These are phyloP conservation scores for Malurus alboscapulatus DNA, from an alignment of 2,113 vertebrate species.

Conservation along the genomic window DNA sequence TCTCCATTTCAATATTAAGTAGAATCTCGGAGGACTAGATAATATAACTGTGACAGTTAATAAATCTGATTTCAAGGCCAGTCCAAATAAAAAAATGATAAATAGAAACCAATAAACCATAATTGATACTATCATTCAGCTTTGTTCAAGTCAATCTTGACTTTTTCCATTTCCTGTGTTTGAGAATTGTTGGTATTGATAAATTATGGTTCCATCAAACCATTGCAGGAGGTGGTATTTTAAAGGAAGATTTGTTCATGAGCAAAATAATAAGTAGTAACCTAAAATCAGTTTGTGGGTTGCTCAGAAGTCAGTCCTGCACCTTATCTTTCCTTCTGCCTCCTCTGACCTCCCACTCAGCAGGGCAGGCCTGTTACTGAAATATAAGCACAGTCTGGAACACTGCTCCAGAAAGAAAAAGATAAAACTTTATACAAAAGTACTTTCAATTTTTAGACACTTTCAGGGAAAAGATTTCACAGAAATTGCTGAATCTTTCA, in stretches of 20 bases:
- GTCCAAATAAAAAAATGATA: not conserved
- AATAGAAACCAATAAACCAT: not conserved
- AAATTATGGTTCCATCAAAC: not conserved
- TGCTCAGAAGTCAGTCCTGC: not conserved
- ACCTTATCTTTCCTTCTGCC: not conserved
- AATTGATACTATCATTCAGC: not conserved
- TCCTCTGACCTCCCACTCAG: not conserved
- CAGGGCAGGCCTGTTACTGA: not conserved
- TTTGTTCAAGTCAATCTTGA: not conserved
- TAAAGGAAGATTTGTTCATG: not conserved
- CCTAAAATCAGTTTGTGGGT: not conserved
- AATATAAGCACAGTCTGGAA: not conserved
- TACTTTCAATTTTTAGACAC: not conserved
- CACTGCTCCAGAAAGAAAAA: not conserved
- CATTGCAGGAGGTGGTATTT: not conserved
- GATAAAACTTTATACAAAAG: not conserved
- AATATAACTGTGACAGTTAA: not conserved
- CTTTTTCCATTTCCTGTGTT: not conserved
- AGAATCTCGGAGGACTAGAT: not conserved
- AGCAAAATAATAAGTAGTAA: not conserved
- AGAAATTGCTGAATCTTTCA: not conserved
- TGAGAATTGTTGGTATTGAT: not conserved
- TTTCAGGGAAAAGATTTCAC: not conserved
- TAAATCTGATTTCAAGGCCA: conserved; percentile 7
- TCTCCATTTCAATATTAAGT: not conserved